Evolutionary conservation across 2,888 invertebrate species (phyloP).

Genomic region (Melinaea menophilus): DNA sequence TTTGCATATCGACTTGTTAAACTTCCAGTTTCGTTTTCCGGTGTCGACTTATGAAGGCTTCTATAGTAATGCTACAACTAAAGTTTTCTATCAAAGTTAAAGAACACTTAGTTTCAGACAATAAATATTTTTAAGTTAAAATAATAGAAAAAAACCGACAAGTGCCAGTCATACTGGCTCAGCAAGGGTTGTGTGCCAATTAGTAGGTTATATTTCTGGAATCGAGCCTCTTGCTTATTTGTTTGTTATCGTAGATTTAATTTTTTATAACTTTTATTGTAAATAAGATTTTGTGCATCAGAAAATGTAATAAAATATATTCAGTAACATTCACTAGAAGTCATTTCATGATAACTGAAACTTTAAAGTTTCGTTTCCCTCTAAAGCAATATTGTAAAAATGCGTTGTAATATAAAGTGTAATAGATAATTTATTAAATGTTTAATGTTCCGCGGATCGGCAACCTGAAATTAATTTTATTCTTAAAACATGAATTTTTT

Average conservation of each 20-base stretch:
- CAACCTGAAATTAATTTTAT: conserved; percentile 25
- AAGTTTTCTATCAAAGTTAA: conserved; percentile 15
- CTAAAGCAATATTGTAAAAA: conserved; percentile 52
- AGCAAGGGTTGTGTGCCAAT: conserved; percentile 10
- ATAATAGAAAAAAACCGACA: conserved; percentile 29
- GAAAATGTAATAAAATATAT: too few relatives aligned
- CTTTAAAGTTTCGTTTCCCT: conserved; percentile 63
- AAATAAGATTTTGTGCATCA: too few relatives aligned
- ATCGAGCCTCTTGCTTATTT: too few relatives aligned
- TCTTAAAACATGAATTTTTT: conserved; percentile 26
- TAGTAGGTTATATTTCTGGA: conserved; percentile 7
- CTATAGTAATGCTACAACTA: conserved; percentile 7
- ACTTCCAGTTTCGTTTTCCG: conserved; percentile 12
- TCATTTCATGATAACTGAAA: conserved; percentile 43
- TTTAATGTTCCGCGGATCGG: conserved; percentile 51
- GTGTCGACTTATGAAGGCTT: conserved; percentile 15
- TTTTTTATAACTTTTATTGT: too few relatives aligned
- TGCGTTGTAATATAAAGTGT: conserved; percentile 54
- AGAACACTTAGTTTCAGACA: conserved; percentile 13
- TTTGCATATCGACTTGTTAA: conserved; percentile 6
- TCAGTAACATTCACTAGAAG: conserved; percentile 18
- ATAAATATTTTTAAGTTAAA: conserved; percentile 23
- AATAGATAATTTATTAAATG: conserved; percentile 53
- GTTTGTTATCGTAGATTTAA: too few relatives aligned
- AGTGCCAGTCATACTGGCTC: conserved; percentile 8